Conservation (phyloP, 1,140 invertebrate species). For the Bombus breviceps region DNA sequence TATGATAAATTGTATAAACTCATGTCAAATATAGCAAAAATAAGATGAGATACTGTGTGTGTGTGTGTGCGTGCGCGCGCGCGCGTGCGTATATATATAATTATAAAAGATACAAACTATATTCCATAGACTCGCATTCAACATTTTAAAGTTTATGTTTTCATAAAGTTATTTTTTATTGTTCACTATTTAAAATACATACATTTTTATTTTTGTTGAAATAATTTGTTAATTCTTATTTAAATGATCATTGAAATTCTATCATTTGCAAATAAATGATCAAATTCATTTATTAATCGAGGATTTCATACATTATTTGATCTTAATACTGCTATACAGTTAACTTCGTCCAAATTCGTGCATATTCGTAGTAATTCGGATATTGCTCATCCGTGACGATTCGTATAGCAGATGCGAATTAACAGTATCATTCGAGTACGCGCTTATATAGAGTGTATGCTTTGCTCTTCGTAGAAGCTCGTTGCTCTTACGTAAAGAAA, state of each 20-base stretch:
- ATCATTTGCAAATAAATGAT: neutral
- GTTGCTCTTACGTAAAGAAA: slow-evolving; percentile 37
- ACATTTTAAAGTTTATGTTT: neutral
- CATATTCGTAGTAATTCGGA: slow-evolving; percentile 12
- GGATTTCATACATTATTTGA: neutral
- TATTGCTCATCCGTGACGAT: slow-evolving; percentile 22
- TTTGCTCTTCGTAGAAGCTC: slow-evolving; percentile 1
- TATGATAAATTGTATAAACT: neutral
- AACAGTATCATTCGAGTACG: neutral
- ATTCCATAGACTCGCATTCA: neutral
- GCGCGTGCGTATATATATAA: neutral
- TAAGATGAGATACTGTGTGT: too few relatives aligned
- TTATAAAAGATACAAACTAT: neutral
- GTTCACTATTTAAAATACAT: neutral
- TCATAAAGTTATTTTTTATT: neutral
- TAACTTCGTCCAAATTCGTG: slow-evolving; percentile 22
- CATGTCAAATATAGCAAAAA: neutral
- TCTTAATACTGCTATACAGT: neutral
- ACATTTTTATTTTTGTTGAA: neutral
- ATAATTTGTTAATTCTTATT: neutral
- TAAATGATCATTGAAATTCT: neutral
- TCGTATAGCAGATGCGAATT: slow-evolving; percentile 18
- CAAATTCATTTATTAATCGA: neutral
- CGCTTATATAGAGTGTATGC: neutral
- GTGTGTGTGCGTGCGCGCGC: fast-evolving